A percentile compares a stretch with the other conserved stretches of the same genome.
Conservation (phyloP, 2,888 invertebrate species). For the Cephonodes hylas region DNA sequence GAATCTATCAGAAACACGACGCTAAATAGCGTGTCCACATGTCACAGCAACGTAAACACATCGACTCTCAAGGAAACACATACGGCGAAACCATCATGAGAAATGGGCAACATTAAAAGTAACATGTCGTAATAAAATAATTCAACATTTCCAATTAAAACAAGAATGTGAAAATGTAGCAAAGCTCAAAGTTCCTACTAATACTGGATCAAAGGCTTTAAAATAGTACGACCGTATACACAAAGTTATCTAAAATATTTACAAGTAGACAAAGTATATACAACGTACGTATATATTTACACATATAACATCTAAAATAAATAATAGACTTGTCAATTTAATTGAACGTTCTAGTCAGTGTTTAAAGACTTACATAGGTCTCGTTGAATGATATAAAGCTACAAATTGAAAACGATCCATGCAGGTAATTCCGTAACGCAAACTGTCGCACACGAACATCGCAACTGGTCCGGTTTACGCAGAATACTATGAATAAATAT, state of each 20-base stretch:
- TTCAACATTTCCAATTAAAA: conserved; percentile 19
- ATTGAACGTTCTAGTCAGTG: conserved; percentile 68
- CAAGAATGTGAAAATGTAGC: conserved; percentile 28
- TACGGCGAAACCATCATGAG: background rate
- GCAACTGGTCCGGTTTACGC: background rate
- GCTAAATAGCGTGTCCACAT: conserved; percentile 14
- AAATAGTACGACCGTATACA: conserved; percentile 21
- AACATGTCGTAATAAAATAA: background rate
- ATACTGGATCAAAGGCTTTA: conserved; percentile 68
- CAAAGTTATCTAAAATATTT: conserved; percentile 55
- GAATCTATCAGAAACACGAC: conserved; percentile 73
- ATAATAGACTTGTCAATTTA: conserved; percentile 76
- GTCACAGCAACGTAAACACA: background rate
- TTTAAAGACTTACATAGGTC: conserved; percentile 59
- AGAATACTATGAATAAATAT: background rate
- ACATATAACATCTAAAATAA: conserved; percentile 67
- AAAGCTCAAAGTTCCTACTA: conserved; percentile 64
- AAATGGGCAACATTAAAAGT: background rate
- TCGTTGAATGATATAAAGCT: conserved; percentile 45
- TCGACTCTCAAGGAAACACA: background rate
- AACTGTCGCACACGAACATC: background rate
- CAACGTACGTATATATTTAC: conserved; percentile 71
- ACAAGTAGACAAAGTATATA: conserved; percentile 67
- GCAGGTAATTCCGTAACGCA: conserved; percentile 23
- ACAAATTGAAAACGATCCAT: conserved; percentile 38